Percentiles rank a stretch among this genome's conserved stretches.
These are phyloP conservation scores for Lysandra bellargus DNA, from an alignment of 2,888 invertebrate species.

Conservation along the genomic window DNA sequence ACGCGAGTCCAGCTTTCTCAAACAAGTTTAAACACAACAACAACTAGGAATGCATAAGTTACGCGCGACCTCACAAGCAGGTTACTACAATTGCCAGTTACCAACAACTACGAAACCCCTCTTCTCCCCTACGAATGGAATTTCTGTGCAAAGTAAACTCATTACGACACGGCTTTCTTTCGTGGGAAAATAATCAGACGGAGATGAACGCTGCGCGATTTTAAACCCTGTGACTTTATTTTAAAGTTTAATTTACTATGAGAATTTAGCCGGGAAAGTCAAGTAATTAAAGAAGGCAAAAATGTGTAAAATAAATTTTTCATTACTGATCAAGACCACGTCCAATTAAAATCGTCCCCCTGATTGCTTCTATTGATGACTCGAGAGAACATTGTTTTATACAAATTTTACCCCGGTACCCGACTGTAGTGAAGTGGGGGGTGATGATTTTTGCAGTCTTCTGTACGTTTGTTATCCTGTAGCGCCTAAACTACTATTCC, in stretches of 20 bases:
- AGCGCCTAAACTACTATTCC: background rate
- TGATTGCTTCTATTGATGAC: background rate
- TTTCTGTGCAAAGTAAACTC: conserved; percentile 19
- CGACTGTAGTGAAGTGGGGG: background rate
- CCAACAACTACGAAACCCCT: background rate
- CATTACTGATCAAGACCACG: conserved; percentile 1
- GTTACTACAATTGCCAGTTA: background rate
- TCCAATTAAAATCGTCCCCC: background rate
- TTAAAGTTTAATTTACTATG: background rate
- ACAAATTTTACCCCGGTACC: background rate
- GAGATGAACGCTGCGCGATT: background rate
- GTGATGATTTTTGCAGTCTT: background rate
- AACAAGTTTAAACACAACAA: background rate
- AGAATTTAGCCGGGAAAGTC: background rate
- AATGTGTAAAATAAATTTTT: conserved; percentile 5
- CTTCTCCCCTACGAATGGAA: background rate
- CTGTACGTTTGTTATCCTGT: background rate
- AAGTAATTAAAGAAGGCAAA: background rate
- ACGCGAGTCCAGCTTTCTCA: background rate
- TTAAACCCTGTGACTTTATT: background rate
- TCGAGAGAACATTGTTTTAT: background rate
- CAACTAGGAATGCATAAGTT: background rate
- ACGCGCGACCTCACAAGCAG: background rate
- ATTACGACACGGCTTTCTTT: conserved; percentile 25
- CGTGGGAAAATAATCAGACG: conserved; percentile 20